phyloP scores from a whole-genome alignment of 2,888 invertebrate species.

The Synergus japonicus region DNA sequence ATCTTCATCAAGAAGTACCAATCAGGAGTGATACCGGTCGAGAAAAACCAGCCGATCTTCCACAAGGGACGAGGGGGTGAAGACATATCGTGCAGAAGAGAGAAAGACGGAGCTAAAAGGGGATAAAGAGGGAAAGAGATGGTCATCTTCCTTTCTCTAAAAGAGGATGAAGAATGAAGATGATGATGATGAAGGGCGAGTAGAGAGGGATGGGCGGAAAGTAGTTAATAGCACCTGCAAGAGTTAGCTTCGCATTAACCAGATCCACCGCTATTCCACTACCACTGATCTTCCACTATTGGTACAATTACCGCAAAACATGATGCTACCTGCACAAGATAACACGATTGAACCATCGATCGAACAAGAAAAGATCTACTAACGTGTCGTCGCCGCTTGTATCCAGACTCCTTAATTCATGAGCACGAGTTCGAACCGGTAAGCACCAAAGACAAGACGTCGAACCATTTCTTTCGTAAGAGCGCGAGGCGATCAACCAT shows the following conservation, averaged over 20 bases:
- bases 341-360: conserved; percentile 49
- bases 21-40: conserved; percentile 58
- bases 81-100: conserved; percentile 19
- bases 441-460: conserved; percentile 45
- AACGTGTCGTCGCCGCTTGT: conserved; percentile 67
- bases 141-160: conserved; percentile 26
- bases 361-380: conserved; percentile 59
- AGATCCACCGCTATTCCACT: conserved; percentile 45
- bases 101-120: conserved; percentile 8
- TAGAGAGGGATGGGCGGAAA: conserved; percentile 60
- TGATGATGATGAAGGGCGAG: conserved; percentile 25
- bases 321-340: conserved; percentile 44
- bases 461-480: conserved; percentile 56
- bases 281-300: conserved; percentile 56
- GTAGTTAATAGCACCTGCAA: conserved; percentile 67
- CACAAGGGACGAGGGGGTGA: conserved; percentile 27
- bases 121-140: conserved; percentile 34
- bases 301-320: conserved; percentile 65
- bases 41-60: conserved; percentile 55
- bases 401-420: conserved; percentile 72
- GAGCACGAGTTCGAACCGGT: conserved; percentile 57
- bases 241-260: conserved; percentile 47
- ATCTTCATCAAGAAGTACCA: conserved; percentile 71
- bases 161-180: conserved; percentile 29
- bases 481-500: conserved; percentile 48